phyloP scores from a whole-genome alignment of 2,113 vertebrate species.

The Trichechus manatus region DNA sequence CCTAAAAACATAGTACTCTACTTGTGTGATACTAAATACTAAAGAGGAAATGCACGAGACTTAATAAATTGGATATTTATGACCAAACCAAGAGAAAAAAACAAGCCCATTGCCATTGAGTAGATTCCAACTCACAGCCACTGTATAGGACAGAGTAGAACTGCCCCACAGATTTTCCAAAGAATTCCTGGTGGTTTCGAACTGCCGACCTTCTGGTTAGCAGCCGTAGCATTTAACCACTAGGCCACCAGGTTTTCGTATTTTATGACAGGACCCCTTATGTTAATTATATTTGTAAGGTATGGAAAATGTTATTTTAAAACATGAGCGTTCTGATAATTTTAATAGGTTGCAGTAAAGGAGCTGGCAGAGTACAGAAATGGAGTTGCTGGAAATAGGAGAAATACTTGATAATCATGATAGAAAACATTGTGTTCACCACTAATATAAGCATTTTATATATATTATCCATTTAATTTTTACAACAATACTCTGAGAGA shows the following conservation, averaged over 20 bases:
- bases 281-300: not conserved
- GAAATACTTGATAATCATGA: not conserved
- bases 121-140: too few relatives aligned
- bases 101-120: too few relatives aligned
- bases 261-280: not conserved
- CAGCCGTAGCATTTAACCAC: too few relatives aligned
- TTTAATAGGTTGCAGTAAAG: not conserved
- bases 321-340: not conserved
- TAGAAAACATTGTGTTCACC: not conserved
- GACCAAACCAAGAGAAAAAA: too few relatives aligned
- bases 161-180: too few relatives aligned
- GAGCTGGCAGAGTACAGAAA: not conserved
- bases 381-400: not conserved
- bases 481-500: not conserved
- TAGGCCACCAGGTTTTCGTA: too few relatives aligned
- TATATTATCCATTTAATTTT: not conserved
- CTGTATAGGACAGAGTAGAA: too few relatives aligned
- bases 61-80: not conserved
- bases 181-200: too few relatives aligned
- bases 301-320: not conserved
- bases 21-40: not conserved
- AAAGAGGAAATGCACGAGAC: not conserved
- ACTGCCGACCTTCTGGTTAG: too few relatives aligned
- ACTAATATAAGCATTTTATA: not conserved
- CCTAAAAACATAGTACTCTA: not conserved